These are phyloP conservation scores for Sparidentex hasta DNA, from an alignment of 2,797 vertebrate species.

Conservation along the genomic window DNA sequence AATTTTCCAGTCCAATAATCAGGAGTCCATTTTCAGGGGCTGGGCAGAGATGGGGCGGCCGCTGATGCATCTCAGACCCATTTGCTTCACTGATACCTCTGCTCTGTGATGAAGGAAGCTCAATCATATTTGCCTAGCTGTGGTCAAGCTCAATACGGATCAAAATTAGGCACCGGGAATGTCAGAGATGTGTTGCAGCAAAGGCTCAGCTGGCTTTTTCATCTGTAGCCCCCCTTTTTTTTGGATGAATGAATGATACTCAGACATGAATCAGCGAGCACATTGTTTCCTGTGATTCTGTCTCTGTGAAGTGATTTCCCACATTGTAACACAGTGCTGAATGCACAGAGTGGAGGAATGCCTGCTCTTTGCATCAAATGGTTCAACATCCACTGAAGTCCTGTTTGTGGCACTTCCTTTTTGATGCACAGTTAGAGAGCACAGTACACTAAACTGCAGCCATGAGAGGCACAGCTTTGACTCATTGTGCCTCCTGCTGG, in stretches of 20 bases:
- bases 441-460: conserved; percentile 19
- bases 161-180: conserved; percentile 35
- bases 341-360: conserved; percentile 33
- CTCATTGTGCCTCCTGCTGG: conserved; percentile 79
- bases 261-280: conserved; percentile 46
- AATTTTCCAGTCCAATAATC: conserved; percentile 75
- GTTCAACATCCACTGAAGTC: conserved; percentile 19
- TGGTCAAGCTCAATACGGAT: conserved; percentile 51
- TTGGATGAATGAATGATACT: conserved; percentile 39
- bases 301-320: conserved; percentile 34
- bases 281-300: conserved; percentile 1
- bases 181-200: conserved; percentile 43
- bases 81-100: conserved; percentile 51
- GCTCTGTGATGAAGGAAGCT: conserved; percentile 44
- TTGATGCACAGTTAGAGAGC: conserved; percentile 28
- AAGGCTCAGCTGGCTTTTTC: conserved; percentile 32
- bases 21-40: conserved; percentile 59
- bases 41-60: conserved; percentile 16
- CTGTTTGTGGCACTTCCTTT: conserved; percentile 19
- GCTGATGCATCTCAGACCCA: conserved; percentile 57
- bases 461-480: conserved; percentile 28
- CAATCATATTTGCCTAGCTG: conserved; percentile 44
- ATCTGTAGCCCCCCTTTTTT: conserved; percentile 10
- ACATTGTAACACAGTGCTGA: conserved; percentile 6
- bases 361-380: conserved; percentile 33